Base-by-base conservation (phyloP, 2,888 invertebrate genomes). In the Tenthredo scrophulariae region DNA sequence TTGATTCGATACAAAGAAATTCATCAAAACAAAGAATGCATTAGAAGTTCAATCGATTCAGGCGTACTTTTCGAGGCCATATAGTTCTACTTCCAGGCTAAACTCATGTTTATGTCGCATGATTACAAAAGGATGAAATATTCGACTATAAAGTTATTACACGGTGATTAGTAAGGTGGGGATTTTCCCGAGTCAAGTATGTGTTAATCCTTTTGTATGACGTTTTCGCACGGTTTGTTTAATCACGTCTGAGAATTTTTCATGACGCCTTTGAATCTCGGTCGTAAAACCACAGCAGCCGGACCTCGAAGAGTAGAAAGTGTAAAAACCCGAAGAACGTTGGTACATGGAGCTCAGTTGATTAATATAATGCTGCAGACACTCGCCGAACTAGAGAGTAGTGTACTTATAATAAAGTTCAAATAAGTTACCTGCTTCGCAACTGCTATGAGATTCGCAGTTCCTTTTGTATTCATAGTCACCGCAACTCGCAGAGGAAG, bases 401-500 rank as follows among this genome's bases (percentile, higher is more conserved):
- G 33, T 18, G 33, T 33, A 62, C 29, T 7, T 6, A 22, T 6
- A 22, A 18, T 79, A 6, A 6, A 79, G 50, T 22, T 79, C 29
- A 6, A n/a, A 2, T 40, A 50, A 9, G 2, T 43, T 85, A 93
- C 93, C 91, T 93, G 89, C 87, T 93, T 93, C 2, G 89, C 90
- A 9, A 96, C 91, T 22, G 94, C 91, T 50, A 96, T 90, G 86
- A 96, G 92, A 86, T 95, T 93, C 85, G 94, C 91, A 0, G 95
- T 95, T 37, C 95, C 96, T 1, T 94, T 92, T 0, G 96, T 95
- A 91, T 97, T 97, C 93, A 96, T 94, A 84, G 94, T 94, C 15
- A 96, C 93, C 0, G 96, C 96, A 10, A 94, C 91, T 93, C 95
- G 95, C 50, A 97, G 93, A 0, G 95, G 93, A 89, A 96, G 95